These are phyloP conservation scores for Macrophya alboannulata DNA, from an alignment of 2,888 invertebrate species.

Conservation along the genomic window DNA sequence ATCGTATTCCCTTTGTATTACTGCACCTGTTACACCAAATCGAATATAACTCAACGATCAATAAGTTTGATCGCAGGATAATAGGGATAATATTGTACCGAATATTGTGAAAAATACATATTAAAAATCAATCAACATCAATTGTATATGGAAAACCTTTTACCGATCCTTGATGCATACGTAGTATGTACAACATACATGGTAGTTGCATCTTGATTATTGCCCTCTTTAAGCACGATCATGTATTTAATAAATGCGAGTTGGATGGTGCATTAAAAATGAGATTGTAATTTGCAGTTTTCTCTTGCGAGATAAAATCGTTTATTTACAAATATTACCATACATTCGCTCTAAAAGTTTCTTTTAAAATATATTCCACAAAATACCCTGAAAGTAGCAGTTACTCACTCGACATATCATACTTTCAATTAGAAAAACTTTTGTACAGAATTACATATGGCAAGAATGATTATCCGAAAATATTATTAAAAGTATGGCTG, in stretches of 20 bases:
- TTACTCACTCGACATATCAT: constrained; percentile 6
- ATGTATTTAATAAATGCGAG: not conserved
- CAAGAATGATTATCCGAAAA: constrained; percentile 16
- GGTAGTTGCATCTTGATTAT: not conserved
- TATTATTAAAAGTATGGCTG: not conserved
- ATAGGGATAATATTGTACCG: constrained; percentile 17
- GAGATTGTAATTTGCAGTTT: not conserved
- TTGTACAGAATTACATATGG: constrained; percentile 42
- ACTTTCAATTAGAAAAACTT: constrained; percentile 36
- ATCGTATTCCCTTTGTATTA: constrained; percentile 9
- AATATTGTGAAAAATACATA: constrained; percentile 37
- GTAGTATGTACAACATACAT: not conserved
- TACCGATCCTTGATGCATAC: not conserved
- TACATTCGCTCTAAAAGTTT: constrained; percentile 41
- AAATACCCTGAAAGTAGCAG: constrained; percentile 43
- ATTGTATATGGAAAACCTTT: not conserved
- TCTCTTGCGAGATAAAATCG: constrained; percentile 35
- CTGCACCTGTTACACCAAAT: constrained; percentile 12
- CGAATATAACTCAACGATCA: not conserved
- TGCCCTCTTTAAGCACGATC: not conserved
- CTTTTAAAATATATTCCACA: constrained; percentile 43
- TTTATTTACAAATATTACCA: constrained; percentile 52
- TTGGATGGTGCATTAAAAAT: not conserved
- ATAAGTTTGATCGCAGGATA: not conserved
- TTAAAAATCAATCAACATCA: not conserved